A percentile compares a stretch with the other conserved stretches of the same genome.
These are phyloP conservation scores for Delia radicum DNA, from an alignment of 1,140 invertebrate species.

Conservation along the genomic window DNA sequence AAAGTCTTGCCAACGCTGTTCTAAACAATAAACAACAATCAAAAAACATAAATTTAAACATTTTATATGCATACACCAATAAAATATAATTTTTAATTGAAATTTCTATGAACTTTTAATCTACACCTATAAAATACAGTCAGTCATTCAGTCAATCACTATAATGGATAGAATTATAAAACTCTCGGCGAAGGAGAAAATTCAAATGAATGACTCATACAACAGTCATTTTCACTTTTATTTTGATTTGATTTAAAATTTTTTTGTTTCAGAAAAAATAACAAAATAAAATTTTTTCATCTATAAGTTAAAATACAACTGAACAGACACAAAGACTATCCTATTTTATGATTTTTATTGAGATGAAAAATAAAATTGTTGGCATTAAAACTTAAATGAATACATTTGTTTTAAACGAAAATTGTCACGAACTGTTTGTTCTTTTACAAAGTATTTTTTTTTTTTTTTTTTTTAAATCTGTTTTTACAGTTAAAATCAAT, in stretches of 20 bases:
- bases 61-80: too few relatives aligned
- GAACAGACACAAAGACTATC: neutral
- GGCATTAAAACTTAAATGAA: neutral
- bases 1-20: too few relatives aligned
- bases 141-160: too few relatives aligned
- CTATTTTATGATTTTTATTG: neutral
- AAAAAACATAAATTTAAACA: too few relatives aligned
- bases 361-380: neutral
- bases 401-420: neutral
- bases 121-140: too few relatives aligned
- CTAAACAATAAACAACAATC: too few relatives aligned
- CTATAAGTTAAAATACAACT: neutral
- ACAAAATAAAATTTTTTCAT: neutral
- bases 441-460: neutral
- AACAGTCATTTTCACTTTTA: slow-evolving; percentile 51
- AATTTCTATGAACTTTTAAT: too few relatives aligned
- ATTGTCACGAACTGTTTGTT: neutral
- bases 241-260: slow-evolving; percentile 40
- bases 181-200: too few relatives aligned
- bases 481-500: too few relatives aligned
- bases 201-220: slow-evolving; percentile 41
- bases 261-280: neutral
- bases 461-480: neutral
- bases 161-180: neutral
- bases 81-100: too few relatives aligned